Conservation (phyloP, 2,113 vertebrate species). For the Cygnus atratus region DNA sequence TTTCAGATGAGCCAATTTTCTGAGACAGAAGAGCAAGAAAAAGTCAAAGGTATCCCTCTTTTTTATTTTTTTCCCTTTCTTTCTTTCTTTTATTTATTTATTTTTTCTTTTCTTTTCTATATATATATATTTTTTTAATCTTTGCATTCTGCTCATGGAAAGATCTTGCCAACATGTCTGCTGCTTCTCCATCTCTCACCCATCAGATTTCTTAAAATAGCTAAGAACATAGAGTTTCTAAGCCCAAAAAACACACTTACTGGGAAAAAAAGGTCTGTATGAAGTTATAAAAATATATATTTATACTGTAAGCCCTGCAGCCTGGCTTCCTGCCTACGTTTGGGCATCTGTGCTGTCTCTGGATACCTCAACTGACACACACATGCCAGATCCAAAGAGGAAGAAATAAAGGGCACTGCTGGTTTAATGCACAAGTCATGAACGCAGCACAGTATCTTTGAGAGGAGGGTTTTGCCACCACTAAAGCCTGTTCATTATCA, state of each 20-base stretch:
- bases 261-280: conserved; percentile 54
- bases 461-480: conserved; percentile 28
- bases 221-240: conserved; percentile 65
- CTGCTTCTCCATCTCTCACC: conserved; percentile 46
- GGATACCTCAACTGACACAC: conserved; percentile 54
- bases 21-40: conserved; percentile 47
- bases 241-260: conserved; percentile 50
- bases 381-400: conserved; percentile 36
- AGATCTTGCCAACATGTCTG: conserved; percentile 63
- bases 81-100: background rate
- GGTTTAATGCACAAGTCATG: conserved; percentile 6
- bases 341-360: conserved; percentile 70
- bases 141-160: conserved; percentile 60
- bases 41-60: conserved; percentile 49
- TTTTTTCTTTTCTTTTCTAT: background rate
- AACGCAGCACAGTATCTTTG: background rate
- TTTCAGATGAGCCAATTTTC: conserved; percentile 55
- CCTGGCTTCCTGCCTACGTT: conserved; percentile 58
- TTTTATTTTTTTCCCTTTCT: background rate
- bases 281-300: conserved; percentile 59
- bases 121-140: background rate
- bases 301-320: conserved; percentile 64
- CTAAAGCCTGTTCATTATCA: conserved; percentile 16
- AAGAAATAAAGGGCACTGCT: conserved; percentile 58
- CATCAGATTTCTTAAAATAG: conserved; percentile 71